Percentiles rank a stretch among this genome's conserved stretches.
Evolutionary conservation across 2,888 invertebrate genomes (phyloP).

Genomic region (Orchesellides sinensis): DNA sequence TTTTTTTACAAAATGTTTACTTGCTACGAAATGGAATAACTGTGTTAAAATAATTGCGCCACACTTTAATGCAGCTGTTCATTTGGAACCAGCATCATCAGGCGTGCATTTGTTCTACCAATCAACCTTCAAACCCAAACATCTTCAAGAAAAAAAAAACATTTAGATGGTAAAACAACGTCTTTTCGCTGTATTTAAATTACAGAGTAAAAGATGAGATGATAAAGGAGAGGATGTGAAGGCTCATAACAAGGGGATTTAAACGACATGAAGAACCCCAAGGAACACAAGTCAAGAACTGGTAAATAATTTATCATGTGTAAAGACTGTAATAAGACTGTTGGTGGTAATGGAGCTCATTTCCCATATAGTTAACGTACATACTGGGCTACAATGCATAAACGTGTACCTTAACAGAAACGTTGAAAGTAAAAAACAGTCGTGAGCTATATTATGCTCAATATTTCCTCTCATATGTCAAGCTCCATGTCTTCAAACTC

Average conservation of each 20-base stretch:
- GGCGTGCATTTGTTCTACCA: too few species aligned
- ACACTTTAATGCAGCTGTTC: background rate
- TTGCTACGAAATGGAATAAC: too few species aligned
- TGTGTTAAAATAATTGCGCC: too few species aligned
- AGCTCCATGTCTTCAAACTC: conserved; percentile 38
- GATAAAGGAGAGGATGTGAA: conserved; percentile 20
- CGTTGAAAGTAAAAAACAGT: conserved; percentile 8
- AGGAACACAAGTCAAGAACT: conserved; percentile 60
- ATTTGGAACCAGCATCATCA: too few species aligned
- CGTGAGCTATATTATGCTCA: background rate
- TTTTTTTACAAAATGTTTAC: too few species aligned
- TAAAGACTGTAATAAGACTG: conserved; percentile 64
- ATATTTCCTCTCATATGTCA: conserved; percentile 42
- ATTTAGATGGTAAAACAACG: background rate
- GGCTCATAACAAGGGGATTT: conserved; percentile 52
- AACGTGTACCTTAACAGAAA: background rate
- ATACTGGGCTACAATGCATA: background rate
- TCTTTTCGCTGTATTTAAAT: background rate
- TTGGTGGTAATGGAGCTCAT: conserved; percentile 60
- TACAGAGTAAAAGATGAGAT: too few species aligned
- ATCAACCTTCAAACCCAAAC: background rate
- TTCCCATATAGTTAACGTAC: conserved; percentile 24
- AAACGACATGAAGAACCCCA: conserved; percentile 40
- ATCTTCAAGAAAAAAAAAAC: background rate
- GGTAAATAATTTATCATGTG: conserved; percentile 70